Conservation (phyloP, 2,113 vertebrate genomes). For the Pygoscelis adeliae region DNA sequence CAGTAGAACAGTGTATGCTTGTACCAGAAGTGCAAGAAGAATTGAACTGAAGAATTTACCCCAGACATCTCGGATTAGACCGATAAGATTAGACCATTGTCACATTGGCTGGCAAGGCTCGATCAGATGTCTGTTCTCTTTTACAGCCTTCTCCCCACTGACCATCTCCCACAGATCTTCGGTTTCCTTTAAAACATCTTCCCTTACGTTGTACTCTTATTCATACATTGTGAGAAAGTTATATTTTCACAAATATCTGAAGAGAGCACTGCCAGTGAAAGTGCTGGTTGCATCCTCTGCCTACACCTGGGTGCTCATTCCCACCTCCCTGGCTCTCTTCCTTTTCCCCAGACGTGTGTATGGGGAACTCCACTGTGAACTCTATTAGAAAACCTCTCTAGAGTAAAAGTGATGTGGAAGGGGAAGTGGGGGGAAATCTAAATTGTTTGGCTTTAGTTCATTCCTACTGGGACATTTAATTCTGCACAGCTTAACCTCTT, state of each 20-base stretch:
- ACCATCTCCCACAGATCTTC: neutral
- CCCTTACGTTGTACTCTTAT: neutral
- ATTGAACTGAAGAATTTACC: neutral
- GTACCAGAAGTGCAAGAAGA: neutral
- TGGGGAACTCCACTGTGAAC: neutral
- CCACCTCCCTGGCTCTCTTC: neutral
- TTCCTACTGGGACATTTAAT: neutral
- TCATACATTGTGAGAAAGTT: neutral
- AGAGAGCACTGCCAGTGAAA: neutral
- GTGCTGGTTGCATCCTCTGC: neutral
- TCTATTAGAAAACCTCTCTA: neutral
- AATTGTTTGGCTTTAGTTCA: neutral
- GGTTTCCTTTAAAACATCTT: neutral
- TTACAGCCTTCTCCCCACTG: neutral
- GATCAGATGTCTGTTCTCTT: neutral
- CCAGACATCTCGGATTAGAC: neutral
- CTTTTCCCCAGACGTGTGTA: fast-evolving
- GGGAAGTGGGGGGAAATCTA: neutral
- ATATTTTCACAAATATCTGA: neutral
- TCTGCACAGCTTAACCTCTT: neutral
- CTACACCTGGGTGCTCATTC: neutral
- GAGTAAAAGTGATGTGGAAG: neutral
- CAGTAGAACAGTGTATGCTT: neutral
- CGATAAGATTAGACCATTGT: neutral
- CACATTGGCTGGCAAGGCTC: neutral